Percentiles rank a stretch among this genome's conserved stretches.
phyloP scores from a whole-genome alignment of 92 coral and sea anemone species.

The Umimayanthus kanabou region DNA sequence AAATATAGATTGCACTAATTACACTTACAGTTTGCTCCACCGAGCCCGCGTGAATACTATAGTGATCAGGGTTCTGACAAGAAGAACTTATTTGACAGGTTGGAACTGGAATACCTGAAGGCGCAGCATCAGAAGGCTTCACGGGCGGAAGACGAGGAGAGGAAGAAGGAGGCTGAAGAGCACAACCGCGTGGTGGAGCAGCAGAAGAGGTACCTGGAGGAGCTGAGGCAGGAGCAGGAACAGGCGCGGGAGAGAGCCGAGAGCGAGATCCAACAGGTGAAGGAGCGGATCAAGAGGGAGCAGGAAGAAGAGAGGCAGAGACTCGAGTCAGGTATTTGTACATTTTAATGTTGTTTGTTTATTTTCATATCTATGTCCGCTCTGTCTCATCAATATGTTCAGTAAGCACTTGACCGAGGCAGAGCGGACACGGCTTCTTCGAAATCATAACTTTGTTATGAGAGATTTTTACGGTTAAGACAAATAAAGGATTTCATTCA shows the following conservation, averaged over 20 bases:
- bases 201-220: conserved; percentile 90
- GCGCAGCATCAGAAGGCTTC: conserved; percentile 94
- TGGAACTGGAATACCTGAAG: conserved; percentile 89
- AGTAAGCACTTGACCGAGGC: too few relatives aligned
- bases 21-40: too few relatives aligned
- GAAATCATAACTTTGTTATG: too few relatives aligned
- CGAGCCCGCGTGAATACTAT: too few relatives aligned
- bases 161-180: conserved; percentile 76
- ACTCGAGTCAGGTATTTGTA: conserved; percentile 59
- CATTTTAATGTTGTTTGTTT: background rate
- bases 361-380: too few relatives aligned
- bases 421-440: too few relatives aligned
- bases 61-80: background rate
- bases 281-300: conserved; percentile 81
- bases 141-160: conserved; percentile 85
- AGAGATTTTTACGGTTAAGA: too few relatives aligned
- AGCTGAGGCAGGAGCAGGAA: conserved; percentile 87
- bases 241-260: conserved; percentile 79
- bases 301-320: conserved; percentile 90
- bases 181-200: conserved; percentile 82
- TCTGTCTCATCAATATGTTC: too few relatives aligned
- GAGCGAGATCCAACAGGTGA: conserved; percentile 79
- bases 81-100: conserved; percentile 47
- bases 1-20: too few relatives aligned
- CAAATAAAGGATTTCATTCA: too few relatives aligned